Base-by-base conservation (phyloP, 2,113 vertebrate genomes). In the Zosterops pallidus region DNA sequence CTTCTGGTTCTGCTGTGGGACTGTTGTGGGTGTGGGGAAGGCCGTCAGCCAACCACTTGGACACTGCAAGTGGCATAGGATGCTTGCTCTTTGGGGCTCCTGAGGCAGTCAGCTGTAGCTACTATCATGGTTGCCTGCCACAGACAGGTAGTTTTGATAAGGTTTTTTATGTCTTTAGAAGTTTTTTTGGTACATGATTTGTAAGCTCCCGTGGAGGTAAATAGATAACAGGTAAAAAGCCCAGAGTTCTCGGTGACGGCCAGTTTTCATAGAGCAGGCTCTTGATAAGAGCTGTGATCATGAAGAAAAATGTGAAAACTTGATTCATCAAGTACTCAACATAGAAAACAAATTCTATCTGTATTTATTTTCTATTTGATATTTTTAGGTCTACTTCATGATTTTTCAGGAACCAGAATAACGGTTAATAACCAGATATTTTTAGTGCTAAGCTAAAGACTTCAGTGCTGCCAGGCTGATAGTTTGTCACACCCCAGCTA, bases 1-100 rank as follows among this genome's bases (percentile, higher is more conserved):
- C 39, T 52, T 65, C 60, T 52, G 14, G 25, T 10, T 47, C 31
- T 75, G 23, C 25, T 78, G 4, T 14, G 8, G 26, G 28, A 84
- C 5, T 47, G 39, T 9, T 4, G 0, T 21, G 41, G 8, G 22
- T 2, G 2, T 0, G 1, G 24, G 7, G 12, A 80, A 90, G 16
- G 28, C 21, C 23, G 35, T 23, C 18, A 56, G 12, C 14, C 22
- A 55, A 26, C 4, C 35, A 28, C 16, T 31, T 3, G 2, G 21
- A 44, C 12, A 31, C 13, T 3, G 1, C 16, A 65, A 28, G 23
- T 24, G 2, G 1, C 52, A 5, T 52, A 74, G n/a, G 15, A 56
- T 7, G 10, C 14, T 50, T 21, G 6, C 3, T 22, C 28, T 72
- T 64, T 37, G 33, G 42, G 42, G 15, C 2, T 90, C 16, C 68